These are phyloP conservation scores for Calliopsis andreniformis DNA, from an alignment of 1,140 invertebrate genomes.

Conservation along the genomic window DNA sequence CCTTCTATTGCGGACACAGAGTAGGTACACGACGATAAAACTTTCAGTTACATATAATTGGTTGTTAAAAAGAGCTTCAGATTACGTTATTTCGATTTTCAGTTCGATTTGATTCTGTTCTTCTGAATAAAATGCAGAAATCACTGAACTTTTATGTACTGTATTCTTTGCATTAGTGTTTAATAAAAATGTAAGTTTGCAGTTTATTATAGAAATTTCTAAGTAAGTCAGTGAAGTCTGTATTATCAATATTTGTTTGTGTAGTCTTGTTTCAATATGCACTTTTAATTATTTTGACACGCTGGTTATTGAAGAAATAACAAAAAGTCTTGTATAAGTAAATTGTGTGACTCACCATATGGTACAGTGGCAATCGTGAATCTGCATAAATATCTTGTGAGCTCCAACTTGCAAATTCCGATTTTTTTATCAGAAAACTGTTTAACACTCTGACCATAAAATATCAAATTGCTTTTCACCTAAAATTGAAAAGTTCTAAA, in stretches of 20 bases:
- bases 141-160: no score
- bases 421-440: background rate
- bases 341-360: background rate
- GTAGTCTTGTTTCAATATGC: constrained; percentile 24
- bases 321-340: no score
- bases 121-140: background rate
- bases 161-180: background rate
- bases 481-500: no score
- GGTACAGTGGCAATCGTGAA: background rate
- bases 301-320: background rate
- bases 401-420: background rate
- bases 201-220: constrained; percentile 3
- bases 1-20: constrained; percentile 81
- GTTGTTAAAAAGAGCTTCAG: constrained; percentile 10
- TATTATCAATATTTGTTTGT: constrained; percentile 32
- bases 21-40: constrained; percentile 78
- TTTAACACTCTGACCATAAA: no score
- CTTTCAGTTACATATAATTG: constrained; percentile 42
- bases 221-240: constrained; percentile 22
- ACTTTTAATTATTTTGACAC: constrained; percentile 3
- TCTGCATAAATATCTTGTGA: no score
- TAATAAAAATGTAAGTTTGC: background rate
- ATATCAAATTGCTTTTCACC: no score
- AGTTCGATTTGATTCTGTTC: constrained; percentile 48
- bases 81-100: background rate